Conservation (phyloP, 2,888 invertebrate genomes). For the Thelaira solivaga region DNA sequence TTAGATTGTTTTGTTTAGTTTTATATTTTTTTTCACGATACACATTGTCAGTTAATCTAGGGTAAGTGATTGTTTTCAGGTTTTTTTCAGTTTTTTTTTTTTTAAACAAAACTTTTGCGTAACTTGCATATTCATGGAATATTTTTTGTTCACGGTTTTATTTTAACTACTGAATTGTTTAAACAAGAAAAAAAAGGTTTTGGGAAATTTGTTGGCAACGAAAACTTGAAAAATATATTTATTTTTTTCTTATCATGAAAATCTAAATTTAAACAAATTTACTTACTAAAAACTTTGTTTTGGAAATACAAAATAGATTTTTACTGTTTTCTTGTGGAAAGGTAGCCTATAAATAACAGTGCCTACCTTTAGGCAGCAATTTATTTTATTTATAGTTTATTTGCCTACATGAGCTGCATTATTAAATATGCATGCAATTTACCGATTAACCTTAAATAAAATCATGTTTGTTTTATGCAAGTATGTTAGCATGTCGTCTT, state of each 20-base stretch:
- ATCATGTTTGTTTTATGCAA: conserved; percentile 27
- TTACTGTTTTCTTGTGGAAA: no score
- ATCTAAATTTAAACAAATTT: no score
- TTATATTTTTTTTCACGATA: neutral
- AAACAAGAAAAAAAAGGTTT: no score
- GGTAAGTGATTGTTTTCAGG: conserved; percentile 34
- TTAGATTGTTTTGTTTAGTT: neutral
- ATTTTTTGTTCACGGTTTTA: neutral
- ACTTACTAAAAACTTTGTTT: no score
- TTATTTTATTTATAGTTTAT: conserved; percentile 21
- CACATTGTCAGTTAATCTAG: conserved; percentile 15
- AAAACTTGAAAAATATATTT: no score
- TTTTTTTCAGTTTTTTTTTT: neutral
- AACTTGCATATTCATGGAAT: neutral
- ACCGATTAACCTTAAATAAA: conserved; percentile 32
- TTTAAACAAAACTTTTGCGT: neutral
- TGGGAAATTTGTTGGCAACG: no score
- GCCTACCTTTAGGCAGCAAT: neutral
- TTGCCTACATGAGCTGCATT: neutral
- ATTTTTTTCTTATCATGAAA: no score
- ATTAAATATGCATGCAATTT: conserved; percentile 28
- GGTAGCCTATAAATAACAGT: no score
- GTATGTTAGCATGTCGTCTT: conserved; percentile 29
- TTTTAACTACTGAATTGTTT: neutral
- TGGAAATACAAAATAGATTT: no score